phyloP scores from a whole-genome alignment of 2,888 invertebrate species.

The Resseliella maxima region DNA sequence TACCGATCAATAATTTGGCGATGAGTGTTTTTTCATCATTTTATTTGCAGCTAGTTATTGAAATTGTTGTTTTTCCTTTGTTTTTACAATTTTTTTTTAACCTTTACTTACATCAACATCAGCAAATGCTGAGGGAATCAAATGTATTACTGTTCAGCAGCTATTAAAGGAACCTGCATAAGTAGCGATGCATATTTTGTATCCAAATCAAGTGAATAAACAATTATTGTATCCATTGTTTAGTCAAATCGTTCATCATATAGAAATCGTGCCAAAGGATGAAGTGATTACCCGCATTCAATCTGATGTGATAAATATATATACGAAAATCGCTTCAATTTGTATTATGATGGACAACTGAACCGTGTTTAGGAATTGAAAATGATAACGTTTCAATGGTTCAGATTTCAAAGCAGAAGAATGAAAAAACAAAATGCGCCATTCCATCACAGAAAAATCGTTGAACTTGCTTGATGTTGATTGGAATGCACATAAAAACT shows the following conservation, averaged over 20 bases:
- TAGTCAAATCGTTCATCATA: background rate
- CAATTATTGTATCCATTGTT: slow-evolving; percentile 13
- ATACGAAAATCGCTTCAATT: background rate
- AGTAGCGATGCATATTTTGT: background rate
- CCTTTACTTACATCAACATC: background rate
- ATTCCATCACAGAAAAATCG: background rate
- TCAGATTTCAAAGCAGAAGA: too few species aligned
- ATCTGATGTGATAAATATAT: slow-evolving; percentile 7
- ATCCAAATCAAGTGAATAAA: background rate
- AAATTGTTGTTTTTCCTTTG: background rate
- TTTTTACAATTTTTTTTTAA: background rate
- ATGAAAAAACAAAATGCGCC: too few species aligned
- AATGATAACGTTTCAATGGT: slow-evolving; percentile 37
- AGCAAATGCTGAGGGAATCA: background rate
- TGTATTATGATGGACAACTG: background rate
- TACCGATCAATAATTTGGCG: background rate
- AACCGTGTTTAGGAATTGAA: background rate
- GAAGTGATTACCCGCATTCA: slow-evolving; percentile 45
- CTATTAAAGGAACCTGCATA: background rate
- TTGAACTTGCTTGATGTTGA: background rate
- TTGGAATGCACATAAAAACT: slow-evolving; percentile 39
- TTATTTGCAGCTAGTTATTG: slow-evolving; percentile 47
- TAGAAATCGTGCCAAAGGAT: background rate
- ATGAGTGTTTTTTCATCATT: background rate
- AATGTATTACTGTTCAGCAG: background rate